A percentile compares a stretch with the other conserved stretches of the same genome.
Conservation (phyloP, 2,888 invertebrate species). For the Acleris emargana region DNA sequence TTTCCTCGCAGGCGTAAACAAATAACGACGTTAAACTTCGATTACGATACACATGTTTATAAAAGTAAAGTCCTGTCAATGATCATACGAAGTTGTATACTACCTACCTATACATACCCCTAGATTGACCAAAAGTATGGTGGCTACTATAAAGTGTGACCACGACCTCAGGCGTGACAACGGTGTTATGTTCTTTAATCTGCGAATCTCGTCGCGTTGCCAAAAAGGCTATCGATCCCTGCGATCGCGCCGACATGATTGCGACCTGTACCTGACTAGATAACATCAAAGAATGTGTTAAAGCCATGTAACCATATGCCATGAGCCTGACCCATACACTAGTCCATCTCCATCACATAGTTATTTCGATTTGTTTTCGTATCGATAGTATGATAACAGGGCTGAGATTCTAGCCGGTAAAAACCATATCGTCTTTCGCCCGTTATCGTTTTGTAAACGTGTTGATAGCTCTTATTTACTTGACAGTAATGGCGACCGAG, state of each 20-base stretch:
- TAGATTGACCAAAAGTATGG: neutral
- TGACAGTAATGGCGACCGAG: too few relatives aligned
- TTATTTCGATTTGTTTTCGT: too few relatives aligned
- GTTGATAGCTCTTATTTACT: too few relatives aligned
- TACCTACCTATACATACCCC: neutral
- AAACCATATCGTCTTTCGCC: too few relatives aligned
- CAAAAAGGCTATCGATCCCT: slow-evolving; percentile 12
- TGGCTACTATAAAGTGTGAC: neutral
- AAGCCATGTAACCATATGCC: too few relatives aligned
- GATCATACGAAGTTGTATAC: slow-evolving; percentile 36
- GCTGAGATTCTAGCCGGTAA: too few relatives aligned
- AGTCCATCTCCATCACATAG: too few relatives aligned
- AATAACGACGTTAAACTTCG: too few relatives aligned
- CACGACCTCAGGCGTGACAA: slow-evolving; percentile 21
- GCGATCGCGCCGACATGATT: slow-evolving; percentile 1
- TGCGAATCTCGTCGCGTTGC: slow-evolving; percentile 13
- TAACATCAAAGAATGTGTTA: neutral
- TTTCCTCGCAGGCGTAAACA: too few relatives aligned
- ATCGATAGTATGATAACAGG: too few relatives aligned
- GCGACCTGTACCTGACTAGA: neutral
- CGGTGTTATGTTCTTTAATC: slow-evolving; percentile 20
- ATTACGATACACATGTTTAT: slow-evolving; percentile 30
- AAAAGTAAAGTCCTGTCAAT: slow-evolving; percentile 45
- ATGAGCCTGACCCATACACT: neutral
- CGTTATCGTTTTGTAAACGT: too few relatives aligned